phyloP scores from a whole-genome alignment of 2,888 invertebrate genomes.

The Iselma pallidipennis region DNA sequence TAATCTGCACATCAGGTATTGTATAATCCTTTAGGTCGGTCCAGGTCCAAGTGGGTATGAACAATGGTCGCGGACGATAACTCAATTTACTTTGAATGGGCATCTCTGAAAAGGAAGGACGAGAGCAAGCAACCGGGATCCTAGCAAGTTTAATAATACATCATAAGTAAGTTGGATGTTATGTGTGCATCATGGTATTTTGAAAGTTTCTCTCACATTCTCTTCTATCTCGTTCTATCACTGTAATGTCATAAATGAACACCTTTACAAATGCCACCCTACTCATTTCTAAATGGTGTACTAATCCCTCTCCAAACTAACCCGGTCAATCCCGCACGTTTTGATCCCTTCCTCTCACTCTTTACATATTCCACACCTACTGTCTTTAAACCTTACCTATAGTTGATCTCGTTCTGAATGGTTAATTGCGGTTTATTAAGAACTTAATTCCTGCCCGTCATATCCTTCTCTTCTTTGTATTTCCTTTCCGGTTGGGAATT shows the following conservation, averaged over 20 bases:
- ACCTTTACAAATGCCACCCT: not conserved
- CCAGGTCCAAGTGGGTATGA: not conserved
- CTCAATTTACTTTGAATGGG: not conserved
- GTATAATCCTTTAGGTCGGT: not conserved
- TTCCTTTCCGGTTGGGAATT: not conserved
- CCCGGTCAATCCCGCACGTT: not conserved
- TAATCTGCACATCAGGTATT: not conserved
- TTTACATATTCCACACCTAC: not conserved
- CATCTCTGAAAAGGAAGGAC: not conserved
- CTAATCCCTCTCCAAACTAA: not conserved
- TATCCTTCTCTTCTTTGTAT: not conserved
- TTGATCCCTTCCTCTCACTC: not conserved
- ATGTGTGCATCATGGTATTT: not conserved
- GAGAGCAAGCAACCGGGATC: not conserved
- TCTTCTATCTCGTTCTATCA: not conserved
- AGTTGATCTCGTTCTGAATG: not conserved
- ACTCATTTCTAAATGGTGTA: not conserved
- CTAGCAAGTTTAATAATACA: conserved; percentile 1
- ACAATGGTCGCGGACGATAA: not conserved
- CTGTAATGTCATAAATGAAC: not conserved
- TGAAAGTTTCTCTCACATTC: not conserved
- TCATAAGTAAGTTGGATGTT: not conserved
- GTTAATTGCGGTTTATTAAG: not conserved
- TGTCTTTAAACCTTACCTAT: not conserved
- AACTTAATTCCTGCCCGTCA: not conserved